Base-by-base conservation (phyloP, 2,888 invertebrate species). In the Monochamus alternatus region DNA sequence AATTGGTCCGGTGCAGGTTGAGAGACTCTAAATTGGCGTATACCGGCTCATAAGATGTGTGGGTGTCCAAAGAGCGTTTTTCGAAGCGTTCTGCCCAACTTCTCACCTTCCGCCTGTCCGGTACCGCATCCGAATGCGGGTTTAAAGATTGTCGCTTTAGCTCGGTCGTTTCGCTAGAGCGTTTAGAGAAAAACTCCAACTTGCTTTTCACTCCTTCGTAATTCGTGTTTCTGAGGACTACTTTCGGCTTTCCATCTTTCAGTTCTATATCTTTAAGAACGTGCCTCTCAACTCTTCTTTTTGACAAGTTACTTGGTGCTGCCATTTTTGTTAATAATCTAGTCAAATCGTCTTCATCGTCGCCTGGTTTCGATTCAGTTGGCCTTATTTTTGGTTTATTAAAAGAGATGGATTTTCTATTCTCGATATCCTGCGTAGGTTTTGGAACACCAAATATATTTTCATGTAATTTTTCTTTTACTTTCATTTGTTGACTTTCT, bases 31-130 rank as follows among this genome's bases (percentile, higher is more conserved):
- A 73, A 69, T 81, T 83, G 31, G 80, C 76, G 63, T 83, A 84
- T 14, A 84, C 81, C 3, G 84, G 83, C 60, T 84, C 81, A 55
- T 81, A 81, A 10, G 68, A 62, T n/a, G 70, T 60, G 7, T 58
- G 43, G 60, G 74, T 63, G 8, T 77, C 73, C 47, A 72, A n/a
- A 5, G 80, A 73, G 1, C 78, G 63, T 5, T 62, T 76, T 59
- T 81, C 78, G 44, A 81, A 81, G 52, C 77, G 78, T 55, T 77
- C 74, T 1, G 79, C 80, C 47, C 79, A 79, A 14, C 76, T 76
- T 78, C 79, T 79, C 0, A 78, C 74, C 44, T 68, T 71, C 9
- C 71, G 31, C 3, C 62, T 31, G 22, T 71, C 71, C 22, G 63
- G 22, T 9, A 8, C 51, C 52, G 63, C 10, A 14, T 59, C 60